Conservation (phyloP, 2,888 invertebrate species). For the Sinopyrophorus schimmeli region DNA sequence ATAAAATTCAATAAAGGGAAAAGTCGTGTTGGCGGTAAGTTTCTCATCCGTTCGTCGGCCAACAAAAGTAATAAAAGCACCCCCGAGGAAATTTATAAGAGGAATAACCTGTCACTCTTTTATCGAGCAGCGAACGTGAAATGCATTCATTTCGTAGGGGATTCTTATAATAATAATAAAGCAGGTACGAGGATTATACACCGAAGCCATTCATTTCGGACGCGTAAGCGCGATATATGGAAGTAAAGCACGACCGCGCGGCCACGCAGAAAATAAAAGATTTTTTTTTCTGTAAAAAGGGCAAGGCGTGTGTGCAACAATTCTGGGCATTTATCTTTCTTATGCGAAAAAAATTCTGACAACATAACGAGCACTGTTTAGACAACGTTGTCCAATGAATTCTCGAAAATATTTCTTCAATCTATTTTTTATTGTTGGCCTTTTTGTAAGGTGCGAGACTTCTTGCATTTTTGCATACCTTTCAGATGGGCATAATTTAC, state of each 20-base stretch:
- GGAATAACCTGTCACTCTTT: too few species aligned
- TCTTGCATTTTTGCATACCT: slow-evolving; percentile 23
- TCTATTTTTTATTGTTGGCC: slow-evolving; percentile 21
- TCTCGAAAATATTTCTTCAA: slow-evolving; percentile 23
- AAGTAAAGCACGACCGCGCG: slow-evolving; percentile 17
- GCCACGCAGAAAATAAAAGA: slow-evolving; percentile 17
- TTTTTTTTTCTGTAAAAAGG: too few species aligned
- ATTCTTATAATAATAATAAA: slow-evolving; percentile 4
- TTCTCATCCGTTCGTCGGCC: too few species aligned
- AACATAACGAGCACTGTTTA: slow-evolving; percentile 28
- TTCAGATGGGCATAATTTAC: slow-evolving; percentile 2
- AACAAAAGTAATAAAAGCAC: too few species aligned
- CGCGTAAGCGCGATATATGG: slow-evolving; percentile 17
- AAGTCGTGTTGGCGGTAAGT: too few species aligned
- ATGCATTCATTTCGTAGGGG: too few species aligned
- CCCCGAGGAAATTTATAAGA: too few species aligned
- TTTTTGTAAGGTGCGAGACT: slow-evolving; percentile 6
- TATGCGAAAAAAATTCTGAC: slow-evolving; percentile 34
- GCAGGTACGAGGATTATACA: slow-evolving; percentile 5
- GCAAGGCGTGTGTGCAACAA: slow-evolving; percentile 29
- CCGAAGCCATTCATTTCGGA: slow-evolving; percentile 19
- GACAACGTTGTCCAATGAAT: slow-evolving; percentile 26
- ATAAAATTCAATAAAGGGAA: too few species aligned
- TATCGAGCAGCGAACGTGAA: too few species aligned
- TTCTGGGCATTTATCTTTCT: slow-evolving; percentile 38